Evolutionary conservation across 2,888 invertebrate species (phyloP).

Genomic region (Philereme vetulata): DNA sequence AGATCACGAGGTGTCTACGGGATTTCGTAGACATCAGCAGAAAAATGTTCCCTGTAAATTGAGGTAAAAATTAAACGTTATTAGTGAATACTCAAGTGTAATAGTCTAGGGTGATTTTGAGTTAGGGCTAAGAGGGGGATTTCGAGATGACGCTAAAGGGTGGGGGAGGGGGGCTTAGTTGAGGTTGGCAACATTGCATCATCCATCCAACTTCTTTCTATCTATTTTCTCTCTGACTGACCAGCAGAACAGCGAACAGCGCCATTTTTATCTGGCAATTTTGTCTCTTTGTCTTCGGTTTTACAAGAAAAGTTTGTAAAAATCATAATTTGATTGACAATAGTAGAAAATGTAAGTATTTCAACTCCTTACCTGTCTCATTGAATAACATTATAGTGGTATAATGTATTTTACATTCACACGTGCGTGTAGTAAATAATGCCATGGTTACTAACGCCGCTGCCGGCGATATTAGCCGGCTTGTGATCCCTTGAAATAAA

Average conservation of each 20-base stretch:
- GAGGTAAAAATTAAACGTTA: too few relatives aligned
- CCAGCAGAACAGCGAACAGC: constrained; percentile 16
- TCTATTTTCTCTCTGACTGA: constrained; percentile 3
- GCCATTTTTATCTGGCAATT: constrained; percentile 20
- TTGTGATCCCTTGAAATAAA: not conserved
- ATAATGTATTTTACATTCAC: constrained; percentile 12
- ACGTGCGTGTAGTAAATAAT: constrained; percentile 39
- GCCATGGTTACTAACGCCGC: constrained; percentile 44
- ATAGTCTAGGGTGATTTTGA: too few relatives aligned
- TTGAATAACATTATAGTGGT: not conserved
- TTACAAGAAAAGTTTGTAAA: not conserved
- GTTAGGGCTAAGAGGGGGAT: too few relatives aligned
- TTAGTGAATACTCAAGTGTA: too few relatives aligned
- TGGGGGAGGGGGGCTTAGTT: too few relatives aligned
- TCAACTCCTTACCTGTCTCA: not conserved
- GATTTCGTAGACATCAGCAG: too few relatives aligned
- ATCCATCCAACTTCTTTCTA: not conserved
- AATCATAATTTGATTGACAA: not conserved
- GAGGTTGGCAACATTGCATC: too few relatives aligned
- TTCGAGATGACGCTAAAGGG: too few relatives aligned
- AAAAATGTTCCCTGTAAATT: too few relatives aligned
- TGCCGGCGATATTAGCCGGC: constrained; percentile 37
- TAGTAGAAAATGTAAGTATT: constrained; percentile 11
- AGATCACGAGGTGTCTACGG: too few relatives aligned
- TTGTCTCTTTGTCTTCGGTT: constrained; percentile 12